Conservation (phyloP, 2,113 vertebrate species). For the Hyperoodon ampullatus region DNA sequence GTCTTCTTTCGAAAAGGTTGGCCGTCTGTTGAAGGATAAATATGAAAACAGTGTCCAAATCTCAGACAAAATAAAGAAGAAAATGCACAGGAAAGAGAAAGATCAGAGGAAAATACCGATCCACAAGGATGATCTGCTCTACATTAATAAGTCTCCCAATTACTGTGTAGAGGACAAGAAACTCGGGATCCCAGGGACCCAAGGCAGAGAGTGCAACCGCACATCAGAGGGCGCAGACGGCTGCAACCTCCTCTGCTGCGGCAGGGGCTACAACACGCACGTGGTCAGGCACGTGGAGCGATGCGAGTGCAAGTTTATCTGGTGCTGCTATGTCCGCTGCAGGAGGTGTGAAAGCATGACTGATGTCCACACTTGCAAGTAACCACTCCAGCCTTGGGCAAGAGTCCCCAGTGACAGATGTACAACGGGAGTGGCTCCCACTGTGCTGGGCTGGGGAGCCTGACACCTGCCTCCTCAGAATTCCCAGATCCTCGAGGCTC, state of each 20-base stretch:
- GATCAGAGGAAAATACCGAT: slow-evolving; percentile 86
- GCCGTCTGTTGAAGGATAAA: slow-evolving; percentile 93
- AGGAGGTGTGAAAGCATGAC: slow-evolving; percentile 96
- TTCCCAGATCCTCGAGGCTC: background rate
- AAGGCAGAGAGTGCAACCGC: slow-evolving; percentile 94
- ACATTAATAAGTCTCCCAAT: slow-evolving; percentile 95
- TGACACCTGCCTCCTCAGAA: background rate
- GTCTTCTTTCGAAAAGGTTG: slow-evolving; percentile 94
- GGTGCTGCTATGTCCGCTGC: slow-evolving; percentile 98
- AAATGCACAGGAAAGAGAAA: slow-evolving; percentile 91
- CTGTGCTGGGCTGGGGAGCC: background rate
- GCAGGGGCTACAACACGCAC: slow-evolving; percentile 96
- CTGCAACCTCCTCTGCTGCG: slow-evolving; percentile 97
- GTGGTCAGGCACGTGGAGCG: slow-evolving; percentile 93
- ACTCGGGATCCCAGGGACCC: slow-evolving; percentile 91
- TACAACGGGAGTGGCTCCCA: background rate
- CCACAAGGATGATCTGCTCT: slow-evolving; percentile 91
- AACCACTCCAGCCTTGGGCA: background rate
- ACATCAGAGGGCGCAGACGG: slow-evolving; percentile 89
- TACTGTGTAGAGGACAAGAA: slow-evolving; percentile 94
- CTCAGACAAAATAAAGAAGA: slow-evolving; percentile 88
- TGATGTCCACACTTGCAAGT: slow-evolving; percentile 97
- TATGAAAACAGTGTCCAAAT: slow-evolving; percentile 95
- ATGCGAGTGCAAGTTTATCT: slow-evolving; percentile 97
- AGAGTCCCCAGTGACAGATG: background rate